These are phyloP conservation scores for Moxostoma hubbsi DNA, from an alignment of 2,797 vertebrate genomes.

Conservation along the genomic window DNA sequence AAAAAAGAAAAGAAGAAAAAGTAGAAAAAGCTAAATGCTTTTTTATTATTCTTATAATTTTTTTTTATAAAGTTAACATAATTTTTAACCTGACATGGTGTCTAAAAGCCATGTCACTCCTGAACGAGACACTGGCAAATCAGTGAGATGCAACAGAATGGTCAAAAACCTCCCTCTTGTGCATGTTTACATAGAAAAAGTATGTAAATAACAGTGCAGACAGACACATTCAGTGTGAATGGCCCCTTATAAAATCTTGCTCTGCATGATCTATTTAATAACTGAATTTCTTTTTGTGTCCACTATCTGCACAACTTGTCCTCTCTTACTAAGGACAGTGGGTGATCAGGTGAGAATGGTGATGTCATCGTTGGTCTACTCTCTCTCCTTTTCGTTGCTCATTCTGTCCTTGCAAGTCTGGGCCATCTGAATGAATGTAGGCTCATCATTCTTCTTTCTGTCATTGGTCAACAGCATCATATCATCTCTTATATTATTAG, in stretches of 20 bases:
- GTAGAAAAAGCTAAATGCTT: too few species aligned
- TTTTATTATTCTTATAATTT: too few species aligned
- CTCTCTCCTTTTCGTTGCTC: conserved; percentile 29
- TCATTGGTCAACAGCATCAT: conserved; percentile 38
- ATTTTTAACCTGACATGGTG: too few species aligned
- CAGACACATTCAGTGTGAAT: too few species aligned
- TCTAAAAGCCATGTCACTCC: too few species aligned
- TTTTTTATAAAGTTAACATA: too few species aligned
- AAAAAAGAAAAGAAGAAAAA: too few species aligned
- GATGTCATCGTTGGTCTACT: conserved; percentile 48
- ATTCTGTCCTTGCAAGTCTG: conserved; percentile 43
- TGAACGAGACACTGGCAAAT: too few species aligned
- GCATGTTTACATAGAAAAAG: too few species aligned
- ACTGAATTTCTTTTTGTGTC: conserved; percentile 86
- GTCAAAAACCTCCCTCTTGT: too few species aligned
- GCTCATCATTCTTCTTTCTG: conserved; percentile 40
- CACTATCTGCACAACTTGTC: conserved; percentile 90
- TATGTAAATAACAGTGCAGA: too few species aligned
- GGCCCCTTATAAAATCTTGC: conserved; percentile 38
- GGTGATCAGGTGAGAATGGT: conserved; percentile 99
- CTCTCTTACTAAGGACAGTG: conserved; percentile 99
- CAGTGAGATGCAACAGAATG: too few species aligned
- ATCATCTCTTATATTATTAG: not conserved
- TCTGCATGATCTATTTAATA: conserved; percentile 79
- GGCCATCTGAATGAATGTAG: conserved; percentile 20